These are phyloP conservation scores for Rhinatrema bivittatum DNA, from an alignment of 2,797 vertebrate genomes.

Conservation along the genomic window DNA sequence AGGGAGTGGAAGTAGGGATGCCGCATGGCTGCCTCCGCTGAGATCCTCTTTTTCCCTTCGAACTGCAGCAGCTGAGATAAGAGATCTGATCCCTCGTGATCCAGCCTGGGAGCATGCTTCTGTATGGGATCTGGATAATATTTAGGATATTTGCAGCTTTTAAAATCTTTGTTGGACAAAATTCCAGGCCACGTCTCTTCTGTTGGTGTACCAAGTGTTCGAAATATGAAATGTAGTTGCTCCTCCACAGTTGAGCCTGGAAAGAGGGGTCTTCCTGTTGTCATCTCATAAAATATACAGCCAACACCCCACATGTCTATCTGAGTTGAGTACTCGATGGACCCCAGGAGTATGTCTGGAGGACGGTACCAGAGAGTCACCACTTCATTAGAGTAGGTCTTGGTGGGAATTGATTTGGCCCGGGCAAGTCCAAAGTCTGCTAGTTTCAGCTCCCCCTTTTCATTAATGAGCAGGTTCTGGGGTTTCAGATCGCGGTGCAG, in stretches of 20 bases:
- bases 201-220: constrained; percentile 77
- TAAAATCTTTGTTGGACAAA: too few relatives aligned
- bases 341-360: constrained; percentile 79
- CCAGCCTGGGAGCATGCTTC: too few relatives aligned
- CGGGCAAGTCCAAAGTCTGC: constrained; percentile 68
- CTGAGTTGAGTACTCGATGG: constrained; percentile 83
- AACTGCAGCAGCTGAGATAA: constrained; percentile 69
- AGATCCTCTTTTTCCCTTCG: constrained; percentile 79
- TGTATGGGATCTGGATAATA: too few relatives aligned
- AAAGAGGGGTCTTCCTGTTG: constrained; percentile 81
- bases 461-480: constrained; percentile 72
- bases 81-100: too few relatives aligned
- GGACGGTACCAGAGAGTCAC: constrained; percentile 87
- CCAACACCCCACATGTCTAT: constrained; percentile 93
- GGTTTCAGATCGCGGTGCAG: constrained; percentile 74
- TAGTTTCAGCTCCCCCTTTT: constrained; percentile 66
- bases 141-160: too few relatives aligned
- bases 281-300: constrained; percentile 91
- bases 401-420: constrained; percentile 84
- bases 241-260: constrained; percentile 86
- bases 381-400: constrained; percentile 86
- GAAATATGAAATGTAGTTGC: constrained; percentile 87
- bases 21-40: constrained; percentile 73
- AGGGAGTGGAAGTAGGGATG: constrained; percentile 75
- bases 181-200: too few relatives aligned